Percentiles rank a stretch among this genome's conserved stretches.
These are phyloP conservation scores for Morphnarchus princeps DNA, from an alignment of 2,113 vertebrate genomes.

Conservation along the genomic window DNA sequence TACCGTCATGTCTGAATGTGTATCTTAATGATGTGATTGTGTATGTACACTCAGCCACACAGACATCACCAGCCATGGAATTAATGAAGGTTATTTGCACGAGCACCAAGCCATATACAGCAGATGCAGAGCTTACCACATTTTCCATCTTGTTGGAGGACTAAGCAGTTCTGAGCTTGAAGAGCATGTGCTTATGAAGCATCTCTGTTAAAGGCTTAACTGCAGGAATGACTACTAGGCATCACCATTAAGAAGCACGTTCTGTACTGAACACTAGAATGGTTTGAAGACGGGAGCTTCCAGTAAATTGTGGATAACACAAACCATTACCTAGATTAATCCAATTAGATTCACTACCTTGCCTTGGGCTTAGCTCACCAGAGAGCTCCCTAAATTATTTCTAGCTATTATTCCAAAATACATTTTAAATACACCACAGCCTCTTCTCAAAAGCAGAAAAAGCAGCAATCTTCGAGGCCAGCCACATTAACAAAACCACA, in stretches of 20 bases:
- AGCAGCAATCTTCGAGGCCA: not conserved
- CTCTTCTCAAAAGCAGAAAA: not conserved
- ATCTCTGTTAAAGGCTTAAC: not conserved
- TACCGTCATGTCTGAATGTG: not conserved
- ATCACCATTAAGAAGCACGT: rapidly evolving
- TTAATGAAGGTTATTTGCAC: not conserved
- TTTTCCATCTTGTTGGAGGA: not conserved
- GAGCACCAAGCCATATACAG: not conserved
- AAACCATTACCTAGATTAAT: not conserved
- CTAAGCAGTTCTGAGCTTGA: not conserved
- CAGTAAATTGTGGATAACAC: not conserved
- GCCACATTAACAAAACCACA: not conserved
- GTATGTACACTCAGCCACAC: not conserved
- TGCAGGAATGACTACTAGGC: not conserved
- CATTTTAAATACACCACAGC: not conserved
- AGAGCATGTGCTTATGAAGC: rapidly evolving
- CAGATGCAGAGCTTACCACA: not conserved
- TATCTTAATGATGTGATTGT: not conserved
- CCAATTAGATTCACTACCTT: not conserved
- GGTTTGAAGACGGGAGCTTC: not conserved
- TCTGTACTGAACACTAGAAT: not conserved
- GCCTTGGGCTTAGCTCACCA: not conserved
- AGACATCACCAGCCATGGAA: not conserved
- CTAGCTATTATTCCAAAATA: not conserved
- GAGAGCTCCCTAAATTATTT: not conserved